These are phyloP conservation scores for Oryzias celebensis DNA, from an alignment of 2,113 vertebrate genomes.

Conservation along the genomic window DNA sequence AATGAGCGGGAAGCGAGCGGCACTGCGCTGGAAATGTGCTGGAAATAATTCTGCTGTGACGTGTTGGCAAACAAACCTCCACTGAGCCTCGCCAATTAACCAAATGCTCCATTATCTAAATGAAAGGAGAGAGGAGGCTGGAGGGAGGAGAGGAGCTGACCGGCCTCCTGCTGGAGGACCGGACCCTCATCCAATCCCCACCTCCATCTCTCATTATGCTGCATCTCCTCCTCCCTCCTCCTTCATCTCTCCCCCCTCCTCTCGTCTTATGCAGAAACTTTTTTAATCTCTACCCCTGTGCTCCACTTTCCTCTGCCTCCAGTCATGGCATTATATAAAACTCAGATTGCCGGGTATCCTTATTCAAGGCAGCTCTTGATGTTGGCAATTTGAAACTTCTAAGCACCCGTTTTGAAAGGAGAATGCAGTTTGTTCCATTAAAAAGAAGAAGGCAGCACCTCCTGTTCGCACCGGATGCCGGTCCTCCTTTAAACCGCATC, in stretches of 20 bases:
- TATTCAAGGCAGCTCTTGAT: conserved; percentile 71
- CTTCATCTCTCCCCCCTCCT: conserved; percentile 19
- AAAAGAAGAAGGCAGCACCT: conserved; percentile 34
- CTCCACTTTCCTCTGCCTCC: conserved; percentile 70
- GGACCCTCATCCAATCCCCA: conserved; percentile 50
- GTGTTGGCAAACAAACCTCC: conserved; percentile 72
- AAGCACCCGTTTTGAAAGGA: conserved; percentile 56
- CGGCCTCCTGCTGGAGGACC: conserved; percentile 26
- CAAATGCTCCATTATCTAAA: conserved; percentile 73
- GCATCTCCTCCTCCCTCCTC: conserved; percentile 51
- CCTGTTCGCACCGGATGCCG: conserved; percentile 25
- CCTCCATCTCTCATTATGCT: conserved; percentile 43
- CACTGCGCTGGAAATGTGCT: conserved; percentile 63
- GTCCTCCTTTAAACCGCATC: conserved; percentile 37
- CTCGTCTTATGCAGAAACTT: conserved; percentile 64
- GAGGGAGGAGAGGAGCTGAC: conserved; percentile 35
- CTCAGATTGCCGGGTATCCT: conserved; percentile 60
- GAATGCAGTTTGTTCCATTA: conserved; percentile 52
- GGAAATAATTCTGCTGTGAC: conserved; percentile 69
- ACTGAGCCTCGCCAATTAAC: conserved; percentile 68
- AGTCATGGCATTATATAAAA: conserved; percentile 71
- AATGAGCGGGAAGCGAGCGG: conserved; percentile 60
- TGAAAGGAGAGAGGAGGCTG: conserved; percentile 48
- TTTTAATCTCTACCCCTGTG: conserved; percentile 70
- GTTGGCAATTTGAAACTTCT: conserved; percentile 68